A percentile compares a stretch with the other conserved stretches of the same genome.
Conservation (phyloP, 2,113 vertebrate genomes). For the Gavialis gangeticus region DNA sequence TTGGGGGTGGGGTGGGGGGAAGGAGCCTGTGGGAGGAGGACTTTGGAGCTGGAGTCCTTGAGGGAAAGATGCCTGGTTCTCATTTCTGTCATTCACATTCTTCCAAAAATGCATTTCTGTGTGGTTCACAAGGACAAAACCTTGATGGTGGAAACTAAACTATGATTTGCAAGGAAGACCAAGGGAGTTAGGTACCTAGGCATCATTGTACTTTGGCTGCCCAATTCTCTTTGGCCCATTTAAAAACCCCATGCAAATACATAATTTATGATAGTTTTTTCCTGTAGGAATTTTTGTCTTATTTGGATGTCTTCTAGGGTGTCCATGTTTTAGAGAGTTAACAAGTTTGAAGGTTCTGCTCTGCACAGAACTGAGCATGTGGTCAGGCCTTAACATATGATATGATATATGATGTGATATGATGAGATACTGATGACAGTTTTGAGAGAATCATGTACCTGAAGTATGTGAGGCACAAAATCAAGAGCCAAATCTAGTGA, state of each 20-base stretch:
- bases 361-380: slow-evolving; percentile 14
- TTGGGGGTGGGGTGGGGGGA: not conserved
- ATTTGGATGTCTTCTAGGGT: not conserved
- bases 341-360: not conserved
- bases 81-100: not conserved
- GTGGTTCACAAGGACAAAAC: not conserved
- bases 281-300: not conserved
- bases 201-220: not conserved
- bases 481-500: not conserved
- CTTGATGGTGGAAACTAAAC: not conserved
- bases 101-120: not conserved
- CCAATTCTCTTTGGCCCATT: not conserved
- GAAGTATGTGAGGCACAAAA: not conserved
- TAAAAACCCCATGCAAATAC: not conserved
- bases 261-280: not conserved
- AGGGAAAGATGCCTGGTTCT: not conserved
- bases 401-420: slow-evolving; percentile 23
- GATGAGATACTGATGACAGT: slow-evolving; percentile 39
- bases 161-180: not conserved
- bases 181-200: not conserved
- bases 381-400: slow-evolving; percentile 15
- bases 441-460: not conserved
- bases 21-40: not conserved
- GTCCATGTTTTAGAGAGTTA: not conserved
- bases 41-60: not conserved